A percentile compares a stretch with the other conserved stretches of the same genome.
Evolutionary conservation across 2,888 invertebrate genomes (phyloP).

Genomic region (Drosophila pegasa): DNA sequence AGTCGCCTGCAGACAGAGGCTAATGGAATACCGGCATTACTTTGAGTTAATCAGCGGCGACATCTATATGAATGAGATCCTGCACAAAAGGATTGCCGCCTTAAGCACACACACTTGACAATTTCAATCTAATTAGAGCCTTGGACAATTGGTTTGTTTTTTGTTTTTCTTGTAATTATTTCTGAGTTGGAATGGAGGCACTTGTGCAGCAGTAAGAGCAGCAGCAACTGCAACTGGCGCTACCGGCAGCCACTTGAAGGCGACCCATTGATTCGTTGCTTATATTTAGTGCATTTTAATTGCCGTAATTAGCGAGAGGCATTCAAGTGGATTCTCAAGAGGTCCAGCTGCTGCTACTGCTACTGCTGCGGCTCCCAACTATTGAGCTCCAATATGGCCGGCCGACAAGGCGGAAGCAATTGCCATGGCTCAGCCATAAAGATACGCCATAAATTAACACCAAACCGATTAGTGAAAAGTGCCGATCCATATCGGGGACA

Average conservation of each 20-base stretch:
- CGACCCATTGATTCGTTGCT: conserved; percentile 62
- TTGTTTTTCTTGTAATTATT: conserved; percentile 1
- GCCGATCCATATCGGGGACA: conserved; percentile 72
- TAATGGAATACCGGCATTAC: conserved; percentile 57
- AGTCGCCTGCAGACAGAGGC: conserved; percentile 47
- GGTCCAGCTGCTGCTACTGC: conserved; percentile 39
- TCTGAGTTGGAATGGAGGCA: conserved; percentile 31
- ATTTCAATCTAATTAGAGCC: conserved; percentile 55
- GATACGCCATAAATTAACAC: conserved; percentile 77
- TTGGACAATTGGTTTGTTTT: conserved; percentile 12
- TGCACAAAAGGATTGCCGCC: conserved; percentile 42
- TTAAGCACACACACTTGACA: conserved; percentile 42
- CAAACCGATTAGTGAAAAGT: conserved; percentile 81
- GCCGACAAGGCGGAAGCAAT: conserved; percentile 76
- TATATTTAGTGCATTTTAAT: conserved; percentile 81
- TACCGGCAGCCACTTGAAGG: conserved; percentile 68
- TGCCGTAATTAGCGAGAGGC: conserved; percentile 75
- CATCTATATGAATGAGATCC: conserved; percentile 46
- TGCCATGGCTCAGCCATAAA: conserved; percentile 53
- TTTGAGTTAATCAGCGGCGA: conserved; percentile 51
- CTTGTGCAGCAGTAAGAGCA: conserved; percentile 47
- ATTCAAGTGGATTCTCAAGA: conserved; percentile 70
- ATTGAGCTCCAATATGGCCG: conserved; percentile 66
- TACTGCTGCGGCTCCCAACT: conserved; percentile 1
- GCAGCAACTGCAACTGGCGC: conserved; percentile 36